These are phyloP conservation scores for Macrostomum lignano DNA, from an alignment of 1,140 invertebrate species.

Conservation along the genomic window DNA sequence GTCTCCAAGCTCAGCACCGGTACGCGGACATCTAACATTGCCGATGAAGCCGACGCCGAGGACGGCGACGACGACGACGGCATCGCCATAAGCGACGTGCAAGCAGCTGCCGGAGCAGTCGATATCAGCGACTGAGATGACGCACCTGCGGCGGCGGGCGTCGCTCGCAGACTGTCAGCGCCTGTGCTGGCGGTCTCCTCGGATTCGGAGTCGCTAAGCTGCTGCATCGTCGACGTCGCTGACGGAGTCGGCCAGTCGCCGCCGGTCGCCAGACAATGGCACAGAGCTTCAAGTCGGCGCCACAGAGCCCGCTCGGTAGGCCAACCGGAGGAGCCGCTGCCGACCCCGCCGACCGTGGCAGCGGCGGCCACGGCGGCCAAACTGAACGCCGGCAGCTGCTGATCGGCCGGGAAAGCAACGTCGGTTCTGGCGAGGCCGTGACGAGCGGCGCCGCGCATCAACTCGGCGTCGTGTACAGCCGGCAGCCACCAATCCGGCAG, in stretches of 20 bases:
- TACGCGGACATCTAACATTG: too few species aligned
- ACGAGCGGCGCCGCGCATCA: constrained; percentile 65
- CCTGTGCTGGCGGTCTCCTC: too few species aligned
- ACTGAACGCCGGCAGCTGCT: constrained; percentile 58
- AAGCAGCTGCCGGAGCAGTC: too few species aligned
- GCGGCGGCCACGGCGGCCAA: constrained; percentile 35
- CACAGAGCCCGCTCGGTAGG: constrained; percentile 4
- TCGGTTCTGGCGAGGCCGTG: constrained; percentile 72
- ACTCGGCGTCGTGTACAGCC: constrained; percentile 70
- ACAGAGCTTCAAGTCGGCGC: constrained; percentile 9
- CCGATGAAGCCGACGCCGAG: background rate
- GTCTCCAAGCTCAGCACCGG: background rate
- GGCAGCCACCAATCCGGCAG: constrained; percentile 83
- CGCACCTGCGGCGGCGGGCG: too few species aligned
- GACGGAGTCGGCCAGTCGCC: constrained; percentile 4
- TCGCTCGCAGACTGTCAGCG: too few species aligned
- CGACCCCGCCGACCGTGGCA: background rate
- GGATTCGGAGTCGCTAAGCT: too few species aligned
- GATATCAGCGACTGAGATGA: too few species aligned
- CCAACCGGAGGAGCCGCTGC: background rate
- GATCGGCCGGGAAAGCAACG: constrained; percentile 64
- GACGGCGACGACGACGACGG: too few species aligned
- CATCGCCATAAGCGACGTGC: too few species aligned
- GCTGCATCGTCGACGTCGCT: too few species aligned
- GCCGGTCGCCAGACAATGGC: constrained; percentile 6